Conservation (phyloP, 1,140 invertebrate species). For the Dreissena polymorpha region DNA sequence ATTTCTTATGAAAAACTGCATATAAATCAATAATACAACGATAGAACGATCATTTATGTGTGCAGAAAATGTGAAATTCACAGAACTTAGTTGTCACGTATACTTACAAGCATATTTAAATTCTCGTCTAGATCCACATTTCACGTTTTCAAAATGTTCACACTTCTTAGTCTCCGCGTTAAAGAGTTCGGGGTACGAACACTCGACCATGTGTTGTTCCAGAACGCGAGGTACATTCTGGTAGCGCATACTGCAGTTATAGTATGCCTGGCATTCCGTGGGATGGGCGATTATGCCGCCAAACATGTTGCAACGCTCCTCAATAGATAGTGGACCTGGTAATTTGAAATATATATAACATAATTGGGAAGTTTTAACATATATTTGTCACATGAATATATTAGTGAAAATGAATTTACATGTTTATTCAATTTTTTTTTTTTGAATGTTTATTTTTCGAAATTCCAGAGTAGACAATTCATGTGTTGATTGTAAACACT, state of each 20-base stretch:
- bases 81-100: not conserved
- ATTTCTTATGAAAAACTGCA: not conserved
- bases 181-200: conserved; percentile 65
- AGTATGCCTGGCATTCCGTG: conserved; percentile 63
- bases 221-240: conserved; percentile 34
- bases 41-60: not conserved
- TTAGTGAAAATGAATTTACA: too few relatives aligned
- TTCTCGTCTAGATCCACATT: conserved; percentile 60
- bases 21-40: not conserved
- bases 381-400: too few relatives aligned
- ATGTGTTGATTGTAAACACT: too few relatives aligned
- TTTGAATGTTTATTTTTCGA: too few relatives aligned
- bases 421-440: too few relatives aligned
- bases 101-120: conserved; percentile 59
- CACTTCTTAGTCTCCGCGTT: conserved; percentile 48
- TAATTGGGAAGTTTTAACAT: too few relatives aligned
- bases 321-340: conserved; percentile 36
- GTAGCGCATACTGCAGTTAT: conserved; percentile 58
- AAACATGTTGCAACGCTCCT: conserved; percentile 36
- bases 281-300: conserved; percentile 56
- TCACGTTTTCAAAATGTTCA: conserved; percentile 54
- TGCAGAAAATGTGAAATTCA: too few relatives aligned
- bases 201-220: conserved; percentile 62
- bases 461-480: too few relatives aligned
- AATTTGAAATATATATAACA: not conserved